Conservation (phyloP, 2,113 vertebrate species). For the Zosterops lateralis region DNA sequence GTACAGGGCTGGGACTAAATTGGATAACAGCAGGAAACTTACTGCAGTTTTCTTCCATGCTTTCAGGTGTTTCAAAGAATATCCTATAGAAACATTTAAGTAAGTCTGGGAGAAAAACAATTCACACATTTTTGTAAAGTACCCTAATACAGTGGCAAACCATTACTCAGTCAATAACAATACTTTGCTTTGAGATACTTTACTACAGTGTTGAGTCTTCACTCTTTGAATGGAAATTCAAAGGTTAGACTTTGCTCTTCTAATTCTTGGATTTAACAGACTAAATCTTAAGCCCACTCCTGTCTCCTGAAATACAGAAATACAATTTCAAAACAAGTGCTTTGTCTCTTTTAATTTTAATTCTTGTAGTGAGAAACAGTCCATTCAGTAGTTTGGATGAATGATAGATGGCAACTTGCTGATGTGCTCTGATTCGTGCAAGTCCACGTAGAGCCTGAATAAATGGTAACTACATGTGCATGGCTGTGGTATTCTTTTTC, state of each 20-base stretch:
- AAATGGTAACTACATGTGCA: not conserved
- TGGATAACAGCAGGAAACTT: constrained; percentile 77
- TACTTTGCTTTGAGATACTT: not conserved
- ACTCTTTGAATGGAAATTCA: not conserved
- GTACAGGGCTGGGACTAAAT: constrained; percentile 83
- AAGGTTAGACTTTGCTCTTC: not conserved
- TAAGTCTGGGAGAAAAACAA: not conserved
- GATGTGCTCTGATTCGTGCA: not conserved
- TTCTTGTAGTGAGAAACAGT: not conserved
- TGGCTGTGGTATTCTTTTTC: not conserved
- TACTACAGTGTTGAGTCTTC: not conserved
- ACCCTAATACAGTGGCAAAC: not conserved
- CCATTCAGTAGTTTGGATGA: not conserved
- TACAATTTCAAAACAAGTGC: not conserved
- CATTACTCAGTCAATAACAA: not conserved
- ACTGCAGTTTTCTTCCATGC: constrained; percentile 78
- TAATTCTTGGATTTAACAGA: not conserved
- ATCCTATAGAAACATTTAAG: constrained; percentile 70
- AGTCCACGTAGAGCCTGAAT: not conserved
- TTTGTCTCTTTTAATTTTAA: not conserved
- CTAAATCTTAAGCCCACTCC: not conserved
- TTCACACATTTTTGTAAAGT: not conserved
- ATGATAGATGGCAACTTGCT: not conserved
- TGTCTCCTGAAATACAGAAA: not conserved
- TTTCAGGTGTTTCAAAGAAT: constrained; percentile 81